phyloP scores from a whole-genome alignment of 2,888 invertebrate species.

The Pseudococcus longispinus region DNA sequence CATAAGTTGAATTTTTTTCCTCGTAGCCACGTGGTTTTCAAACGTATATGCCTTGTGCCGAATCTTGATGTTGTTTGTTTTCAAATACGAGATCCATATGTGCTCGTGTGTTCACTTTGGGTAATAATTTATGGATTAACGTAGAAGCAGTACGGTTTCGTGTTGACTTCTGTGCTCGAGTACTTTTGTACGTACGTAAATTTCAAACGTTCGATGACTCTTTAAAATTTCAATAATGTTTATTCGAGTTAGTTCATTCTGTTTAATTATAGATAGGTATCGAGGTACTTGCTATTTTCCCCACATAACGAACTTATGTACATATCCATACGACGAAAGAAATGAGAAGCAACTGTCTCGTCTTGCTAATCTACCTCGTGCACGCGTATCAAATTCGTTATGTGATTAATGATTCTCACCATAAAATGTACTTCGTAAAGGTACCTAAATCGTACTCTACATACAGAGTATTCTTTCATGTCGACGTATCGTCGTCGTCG shows the following conservation, averaged over 20 bases:
- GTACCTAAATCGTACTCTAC: not conserved
- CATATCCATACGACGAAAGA: not conserved
- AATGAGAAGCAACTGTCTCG: not conserved
- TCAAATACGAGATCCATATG: not conserved
- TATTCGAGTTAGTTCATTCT: not conserved
- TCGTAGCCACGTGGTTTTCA: not conserved
- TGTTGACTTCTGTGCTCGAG: not conserved
- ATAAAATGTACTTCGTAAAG: not conserved
- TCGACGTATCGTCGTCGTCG: slow-evolving; percentile 13
- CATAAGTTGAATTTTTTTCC: not conserved
- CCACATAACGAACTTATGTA: not conserved
- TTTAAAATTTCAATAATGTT: not conserved
- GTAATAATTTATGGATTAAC: not conserved
- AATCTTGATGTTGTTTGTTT: not conserved
- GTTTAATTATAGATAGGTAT: not conserved
- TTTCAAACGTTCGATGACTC: not conserved
- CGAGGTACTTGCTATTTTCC: not conserved
- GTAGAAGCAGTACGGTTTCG: not conserved
- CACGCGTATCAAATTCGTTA: not conserved
- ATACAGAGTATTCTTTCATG: not conserved
- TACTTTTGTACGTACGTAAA: not conserved
- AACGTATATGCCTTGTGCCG: no score
- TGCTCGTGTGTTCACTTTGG: not conserved
- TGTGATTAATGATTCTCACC: not conserved
- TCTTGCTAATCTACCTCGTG: not conserved